Base-by-base conservation (phyloP, 2,113 vertebrate species). In the Gasterosteus nipponicus region DNA sequence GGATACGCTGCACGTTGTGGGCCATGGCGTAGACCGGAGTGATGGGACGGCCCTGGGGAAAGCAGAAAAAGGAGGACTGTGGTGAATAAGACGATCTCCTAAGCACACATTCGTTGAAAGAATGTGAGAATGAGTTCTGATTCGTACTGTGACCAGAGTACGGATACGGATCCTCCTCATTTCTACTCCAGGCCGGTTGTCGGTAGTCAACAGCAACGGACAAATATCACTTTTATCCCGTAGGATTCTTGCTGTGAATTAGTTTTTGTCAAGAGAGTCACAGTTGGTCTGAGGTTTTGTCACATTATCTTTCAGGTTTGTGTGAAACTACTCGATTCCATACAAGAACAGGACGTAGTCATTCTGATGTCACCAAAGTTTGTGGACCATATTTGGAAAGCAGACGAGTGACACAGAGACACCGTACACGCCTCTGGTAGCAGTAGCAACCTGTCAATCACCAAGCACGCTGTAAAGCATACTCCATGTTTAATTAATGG, bases 21-120 rank as follows among this genome's bases (percentile, higher is more conserved):
- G 97, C 94, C 96, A 99, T 96, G 2, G 98, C 96, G 69, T 99
- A 99, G 26, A 99, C 96, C 0, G 98, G 98, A 2, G 98, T 99
- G 87, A 99, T 97, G 7, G 98, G 97, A 71, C 98, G 97, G 22
- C 96, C 97, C 98, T 99, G 91, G 0, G 42, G 75, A 68, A 15
- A 54, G 35, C 12, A 51, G 11, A 11, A 56, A 19, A 56, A 16
- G 22, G 7, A 71, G 16, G 68, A 33, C 64, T 11, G 11, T 3
- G n/a, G 42, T 70, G 7, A 54, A 15, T 44, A 44, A 29, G 53
- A 68, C 1, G 12, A 77, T 63, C 62, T 63, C 22, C 58, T 33
- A 62, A 46, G 14, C 6, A 42, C 57, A 47, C 5, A 51, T 66
- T 65, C 29, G 26, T 15, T 47, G 31, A 58, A 60, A 60, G 12